Base-by-base conservation (phyloP, 2,888 invertebrate species). In the Zhengitettix transpicula region DNA sequence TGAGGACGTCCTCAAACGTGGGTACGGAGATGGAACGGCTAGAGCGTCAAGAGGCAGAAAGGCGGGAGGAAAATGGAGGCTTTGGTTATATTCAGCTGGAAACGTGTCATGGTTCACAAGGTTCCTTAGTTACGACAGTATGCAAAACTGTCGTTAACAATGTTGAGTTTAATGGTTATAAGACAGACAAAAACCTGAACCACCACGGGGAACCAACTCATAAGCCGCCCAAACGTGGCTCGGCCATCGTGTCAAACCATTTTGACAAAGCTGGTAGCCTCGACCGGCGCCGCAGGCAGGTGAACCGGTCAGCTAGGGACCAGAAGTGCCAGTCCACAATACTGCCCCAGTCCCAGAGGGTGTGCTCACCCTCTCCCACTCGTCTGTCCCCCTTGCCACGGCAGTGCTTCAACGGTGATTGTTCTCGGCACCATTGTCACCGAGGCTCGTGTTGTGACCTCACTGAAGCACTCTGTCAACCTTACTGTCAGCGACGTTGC, bases 251-350 rank as follows among this genome's bases (percentile, higher is more conserved):
- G 10, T 9, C 55, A 28, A 60, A 63, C 15, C 61, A 63, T 59
- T 62, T 60, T 52, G 75, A 75, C 52, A 73, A 75, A 60, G 74
- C 75, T 56, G 74, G 75, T 16, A 81, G 82, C 65, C 74, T 81
- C 65, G 78, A 83, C 66, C 76, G 82, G 63, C 74, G 80, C 40
- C n/a, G 59, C 61, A 73, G 51, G 41, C 54, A 79, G 52, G 69
- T 67, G 69, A 73, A 52, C 69, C 75, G 52, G 72, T 75, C 42
- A 77, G 77, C 65, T 75, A 81, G 84, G 52, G 84, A 84, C 68
- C 80, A 80, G 58, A 83, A 83, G 70, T 78, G 81, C 58, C 75
- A 80, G 65, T 83, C 83, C 10, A 78, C 81, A 8, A 56, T 60
- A 16, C 55, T 62, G 15, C 52, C 59, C 15, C 59, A 60, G 15